Percentiles rank a stretch among this genome's conserved stretches.
These are phyloP conservation scores for Botia kubotai DNA, from an alignment of 2,797 vertebrate species.

Conservation along the genomic window DNA sequence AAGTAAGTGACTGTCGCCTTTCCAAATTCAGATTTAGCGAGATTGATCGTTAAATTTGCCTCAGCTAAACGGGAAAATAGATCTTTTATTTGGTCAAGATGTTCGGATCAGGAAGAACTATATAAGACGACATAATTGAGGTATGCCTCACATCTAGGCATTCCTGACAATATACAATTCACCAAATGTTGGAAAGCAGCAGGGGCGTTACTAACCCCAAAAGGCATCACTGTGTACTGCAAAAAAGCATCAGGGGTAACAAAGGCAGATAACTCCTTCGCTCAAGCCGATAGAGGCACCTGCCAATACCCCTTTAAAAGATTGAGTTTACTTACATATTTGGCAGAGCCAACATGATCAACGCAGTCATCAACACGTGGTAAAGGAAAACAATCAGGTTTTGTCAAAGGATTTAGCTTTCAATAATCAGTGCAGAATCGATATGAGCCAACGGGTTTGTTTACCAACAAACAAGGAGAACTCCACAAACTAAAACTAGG, in stretches of 20 bases:
- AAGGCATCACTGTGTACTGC: not conserved
- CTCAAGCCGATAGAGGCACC: too few species aligned
- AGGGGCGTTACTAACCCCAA: not conserved
- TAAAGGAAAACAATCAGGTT: not conserved
- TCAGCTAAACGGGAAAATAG: not conserved
- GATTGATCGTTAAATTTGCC: not conserved
- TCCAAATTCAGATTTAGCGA: too few species aligned
- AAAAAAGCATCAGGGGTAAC: too few species aligned
- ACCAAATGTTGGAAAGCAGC: not conserved
- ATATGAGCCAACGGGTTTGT: not conserved
- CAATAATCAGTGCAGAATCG: not conserved
- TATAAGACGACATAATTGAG: not conserved
- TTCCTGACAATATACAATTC: not conserved
- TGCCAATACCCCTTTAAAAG: not conserved
- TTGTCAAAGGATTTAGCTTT: not conserved
- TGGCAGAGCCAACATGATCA: not conserved
- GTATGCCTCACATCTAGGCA: not conserved
- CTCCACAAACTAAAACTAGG: slow-evolving; percentile 1
- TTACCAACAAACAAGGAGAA: not conserved
- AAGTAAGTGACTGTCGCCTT: too few species aligned
- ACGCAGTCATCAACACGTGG: not conserved
- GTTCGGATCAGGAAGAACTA: not conserved
- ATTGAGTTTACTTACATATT: not conserved
- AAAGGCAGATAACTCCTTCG: too few species aligned
- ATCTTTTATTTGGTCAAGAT: not conserved